Evolutionary conservation across 92 coral and sea anemone genomes (phyloP).

Genomic region (Galaxea fascicularis): DNA sequence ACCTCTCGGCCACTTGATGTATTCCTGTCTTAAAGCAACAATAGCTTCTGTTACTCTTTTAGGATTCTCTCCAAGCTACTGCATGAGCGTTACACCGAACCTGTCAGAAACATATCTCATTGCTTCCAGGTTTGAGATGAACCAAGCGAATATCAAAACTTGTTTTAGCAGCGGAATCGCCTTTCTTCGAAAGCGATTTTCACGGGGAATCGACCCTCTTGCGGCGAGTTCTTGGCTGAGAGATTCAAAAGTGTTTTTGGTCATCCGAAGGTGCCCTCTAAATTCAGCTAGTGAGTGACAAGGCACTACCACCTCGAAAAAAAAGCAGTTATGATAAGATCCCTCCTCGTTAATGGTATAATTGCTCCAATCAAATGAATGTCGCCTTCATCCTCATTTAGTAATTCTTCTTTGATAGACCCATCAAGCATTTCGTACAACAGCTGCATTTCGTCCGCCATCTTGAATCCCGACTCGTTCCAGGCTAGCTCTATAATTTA

Average conservation of each 20-base stretch:
- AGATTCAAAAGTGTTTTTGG: conserved; percentile 28
- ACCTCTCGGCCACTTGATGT: conserved; percentile 52
- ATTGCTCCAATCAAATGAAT: conserved; percentile 25
- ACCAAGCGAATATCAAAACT: conserved; percentile 59
- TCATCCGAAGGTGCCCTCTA: conserved; percentile 54
- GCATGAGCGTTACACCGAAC: conserved; percentile 55
- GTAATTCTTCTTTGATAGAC: conserved; percentile 26
- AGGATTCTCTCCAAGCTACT: conserved; percentile 51
- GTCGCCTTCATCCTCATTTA: conserved; percentile 29
- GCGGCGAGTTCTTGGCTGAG: conserved; percentile 43
- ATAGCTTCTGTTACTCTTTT: conserved; percentile 39
- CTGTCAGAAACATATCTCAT: conserved; percentile 55
- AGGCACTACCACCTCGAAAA: conserved; percentile 41
- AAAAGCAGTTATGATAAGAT: conserved; percentile 24
- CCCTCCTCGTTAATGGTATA: conserved; percentile 39
- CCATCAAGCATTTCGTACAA: conserved; percentile 33
- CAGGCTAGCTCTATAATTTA: conserved; percentile 8
- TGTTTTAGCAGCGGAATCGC: conserved; percentile 61
- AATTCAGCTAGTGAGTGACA: conserved; percentile 39
- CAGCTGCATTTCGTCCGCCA: conserved; percentile 3
- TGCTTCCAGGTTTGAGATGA: conserved; percentile 48
- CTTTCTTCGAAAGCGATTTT: conserved; percentile 26
- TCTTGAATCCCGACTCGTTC: conserved; percentile 11
- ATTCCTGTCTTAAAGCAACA: conserved; percentile 17
- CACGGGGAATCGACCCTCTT: conserved; percentile 42